Percentiles rank a stretch among this genome's conserved stretches.
Evolutionary conservation across 2,797 vertebrate genomes (phyloP).

Genomic region (Phoeniculus purpureus): DNA sequence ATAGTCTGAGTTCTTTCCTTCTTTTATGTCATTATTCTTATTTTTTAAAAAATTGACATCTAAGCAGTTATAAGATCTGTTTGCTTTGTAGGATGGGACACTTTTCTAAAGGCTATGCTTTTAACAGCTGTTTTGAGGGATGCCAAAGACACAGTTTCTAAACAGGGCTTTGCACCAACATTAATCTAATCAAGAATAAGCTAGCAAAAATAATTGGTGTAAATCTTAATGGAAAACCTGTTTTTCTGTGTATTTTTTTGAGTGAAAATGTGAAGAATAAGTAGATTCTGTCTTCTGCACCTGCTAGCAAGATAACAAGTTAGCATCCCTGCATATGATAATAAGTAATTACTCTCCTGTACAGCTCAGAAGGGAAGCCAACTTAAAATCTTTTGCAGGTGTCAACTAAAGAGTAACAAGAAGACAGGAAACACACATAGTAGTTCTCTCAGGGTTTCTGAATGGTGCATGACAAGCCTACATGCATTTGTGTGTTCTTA

Average conservation of each 20-base stretch:
- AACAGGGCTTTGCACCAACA: background rate
- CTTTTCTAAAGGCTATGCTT: conserved; percentile 17
- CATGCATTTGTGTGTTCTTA: background rate
- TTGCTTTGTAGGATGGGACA: background rate
- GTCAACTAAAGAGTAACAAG: background rate
- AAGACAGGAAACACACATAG: background rate
- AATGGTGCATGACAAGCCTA: background rate
- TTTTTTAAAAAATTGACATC: background rate
- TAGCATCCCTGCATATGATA: background rate
- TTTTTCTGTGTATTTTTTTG: background rate
- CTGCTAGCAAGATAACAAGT: background rate
- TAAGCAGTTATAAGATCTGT: background rate
- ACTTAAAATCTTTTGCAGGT: conserved; percentile 25
- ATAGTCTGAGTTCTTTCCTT: background rate
- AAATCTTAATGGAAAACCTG: conserved; percentile 47
- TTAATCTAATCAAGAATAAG: conserved; percentile 12
- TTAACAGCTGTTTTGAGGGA: conserved; percentile 10
- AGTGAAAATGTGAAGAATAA: conserved; percentile 12
- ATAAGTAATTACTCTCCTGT: conserved; percentile 4
- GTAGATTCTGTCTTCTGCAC: background rate
- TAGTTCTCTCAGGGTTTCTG: background rate
- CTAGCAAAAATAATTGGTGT: background rate
- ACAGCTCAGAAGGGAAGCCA: background rate
- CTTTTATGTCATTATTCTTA: background rate
- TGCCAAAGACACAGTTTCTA: background rate